Evolutionary conservation across 2,888 invertebrate species (phyloP).

Genomic region (Ectemnius continuus): DNA sequence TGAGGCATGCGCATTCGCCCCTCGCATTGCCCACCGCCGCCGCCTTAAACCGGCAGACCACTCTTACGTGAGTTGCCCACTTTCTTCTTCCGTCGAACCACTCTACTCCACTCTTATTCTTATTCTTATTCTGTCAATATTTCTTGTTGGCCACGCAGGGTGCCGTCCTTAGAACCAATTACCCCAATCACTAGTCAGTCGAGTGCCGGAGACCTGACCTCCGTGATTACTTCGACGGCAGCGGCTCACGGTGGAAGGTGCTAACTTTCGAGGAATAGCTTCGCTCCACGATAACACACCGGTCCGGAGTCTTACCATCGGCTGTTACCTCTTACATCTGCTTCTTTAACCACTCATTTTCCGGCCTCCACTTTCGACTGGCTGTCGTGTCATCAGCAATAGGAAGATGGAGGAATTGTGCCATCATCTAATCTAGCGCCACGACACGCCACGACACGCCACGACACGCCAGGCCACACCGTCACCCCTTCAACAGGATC

Average conservation of each 20-base stretch:
- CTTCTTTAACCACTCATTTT: too few relatives aligned
- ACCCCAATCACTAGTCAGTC: slow-evolving; percentile 78
- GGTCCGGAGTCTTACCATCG: background rate
- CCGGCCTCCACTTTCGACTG: too few relatives aligned
- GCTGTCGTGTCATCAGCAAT: too few relatives aligned
- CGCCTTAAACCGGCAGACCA: slow-evolving; percentile 79
- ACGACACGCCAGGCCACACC: too few relatives aligned
- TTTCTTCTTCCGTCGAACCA: background rate
- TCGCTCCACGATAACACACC: background rate
- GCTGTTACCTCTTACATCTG: too few relatives aligned
- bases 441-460: too few relatives aligned
- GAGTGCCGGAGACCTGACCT: slow-evolving; percentile 71
- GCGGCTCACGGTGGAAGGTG: slow-evolving; percentile 67
- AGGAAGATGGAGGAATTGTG: too few relatives aligned
- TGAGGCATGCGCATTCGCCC: slow-evolving; percentile 75
- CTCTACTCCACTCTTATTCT: background rate
- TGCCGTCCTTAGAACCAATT: slow-evolving; percentile 81
- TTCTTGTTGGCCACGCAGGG: slow-evolving; percentile 72
- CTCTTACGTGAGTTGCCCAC: slow-evolving; percentile 77
- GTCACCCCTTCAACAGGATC: too few relatives aligned
- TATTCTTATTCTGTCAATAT: background rate
- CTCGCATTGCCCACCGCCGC: slow-evolving; percentile 79
- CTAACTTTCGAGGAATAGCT: slow-evolving; percentile 37
- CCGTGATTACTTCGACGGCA: slow-evolving; percentile 80
- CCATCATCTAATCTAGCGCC: too few relatives aligned